Base-by-base conservation (phyloP, 2,888 invertebrate species). In the Lithophane leautieri region DNA sequence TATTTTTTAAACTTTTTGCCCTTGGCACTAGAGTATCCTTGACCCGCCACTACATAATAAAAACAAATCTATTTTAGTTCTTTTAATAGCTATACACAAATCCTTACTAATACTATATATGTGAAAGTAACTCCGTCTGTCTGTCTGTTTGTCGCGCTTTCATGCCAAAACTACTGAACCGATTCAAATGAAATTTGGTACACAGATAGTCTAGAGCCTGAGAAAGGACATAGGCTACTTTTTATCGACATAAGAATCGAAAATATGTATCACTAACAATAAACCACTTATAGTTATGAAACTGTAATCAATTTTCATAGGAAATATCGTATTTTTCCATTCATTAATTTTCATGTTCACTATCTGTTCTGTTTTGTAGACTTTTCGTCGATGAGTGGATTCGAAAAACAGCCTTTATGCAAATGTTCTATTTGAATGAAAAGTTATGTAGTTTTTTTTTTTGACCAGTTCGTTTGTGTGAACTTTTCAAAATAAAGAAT, bases 311-410 rank as follows among this genome's bases (percentile, higher is more conserved):
- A 28, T 58, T 69, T 58, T 42, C 42, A 25, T 42, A 28, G n/a
- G 22, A 56, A 83, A 52, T 56, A 52, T 60, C 40, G 47, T 54
- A 56, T 69, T 65, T 56, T 69, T 68, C 25, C 8, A n/a, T 72
- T 65, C 60, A 83, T 71, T 71, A 50, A 65, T 83, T 68, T 44
- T 34, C 50, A 54, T 65, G 40, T 58, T 63, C n/a, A 47, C n/a
- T 60, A 68, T 76, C 44, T 16, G 40, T 19, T 40, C 25, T 28
- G 25, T 52, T 62, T 50, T 66, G 66, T 61, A 40, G 28, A 3
- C 2, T 44, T 63, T 61, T 66, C 44, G 42, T 82, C 14, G 19
- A 28, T 62, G 42, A 52, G 42, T 56, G 16, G 42, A 34, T 66
- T 52, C 11, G n/a, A 42, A 16, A 4, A 42, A 44, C 34, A 60